Evolutionary conservation across 2,888 invertebrate species (phyloP), one percentile per base, ranked within the genome.

Genomic region (Alloplasta piceator): DNA sequence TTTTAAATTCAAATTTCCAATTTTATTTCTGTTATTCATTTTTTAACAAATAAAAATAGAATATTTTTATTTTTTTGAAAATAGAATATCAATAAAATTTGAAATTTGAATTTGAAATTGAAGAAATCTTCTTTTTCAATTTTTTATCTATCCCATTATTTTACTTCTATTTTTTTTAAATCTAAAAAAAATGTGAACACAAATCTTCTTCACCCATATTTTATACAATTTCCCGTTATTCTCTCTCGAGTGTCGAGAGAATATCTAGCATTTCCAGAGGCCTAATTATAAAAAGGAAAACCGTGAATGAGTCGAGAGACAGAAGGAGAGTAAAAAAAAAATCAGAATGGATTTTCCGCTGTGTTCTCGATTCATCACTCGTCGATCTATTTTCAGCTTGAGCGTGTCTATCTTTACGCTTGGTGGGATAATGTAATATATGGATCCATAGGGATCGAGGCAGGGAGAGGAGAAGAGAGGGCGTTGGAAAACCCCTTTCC

Each of bases 311-410:
- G 12, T 60, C 39, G n/a, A 38, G 38, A 60, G 36, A 56, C 2
- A n/a, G 26, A 56, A 14, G 26, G 6, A 26, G 10, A 16, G 10
- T 43, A 5, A 63, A 12, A 63, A 14, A 63, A 9, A 46, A 39
- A 63, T 38, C 12, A 41, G 60, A 60, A 71, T 58, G 26, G 48
- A 66, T 72, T 71, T 43, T 64, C 56, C 46, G 55, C 39, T 56
- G 48, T 16, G 46, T 16, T 52, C 41, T 50, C 14, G 52, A 52
- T 14, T 70, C 36, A 36, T 66, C 66, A 43, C 77, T 10, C 56
- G 56, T 64, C 68, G 68, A 72, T 80, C 76, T 80, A 80, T 80
- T 80, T 80, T 50, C 48, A 73, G 58, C 67, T 67, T 52, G 61
- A 58, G 66, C 78, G 72, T 78, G 71, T 52, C 72, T 73, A 64